Evolutionary conservation across 2,113 vertebrate genomes (phyloP).

Genomic region (Scomber japonicus): DNA sequence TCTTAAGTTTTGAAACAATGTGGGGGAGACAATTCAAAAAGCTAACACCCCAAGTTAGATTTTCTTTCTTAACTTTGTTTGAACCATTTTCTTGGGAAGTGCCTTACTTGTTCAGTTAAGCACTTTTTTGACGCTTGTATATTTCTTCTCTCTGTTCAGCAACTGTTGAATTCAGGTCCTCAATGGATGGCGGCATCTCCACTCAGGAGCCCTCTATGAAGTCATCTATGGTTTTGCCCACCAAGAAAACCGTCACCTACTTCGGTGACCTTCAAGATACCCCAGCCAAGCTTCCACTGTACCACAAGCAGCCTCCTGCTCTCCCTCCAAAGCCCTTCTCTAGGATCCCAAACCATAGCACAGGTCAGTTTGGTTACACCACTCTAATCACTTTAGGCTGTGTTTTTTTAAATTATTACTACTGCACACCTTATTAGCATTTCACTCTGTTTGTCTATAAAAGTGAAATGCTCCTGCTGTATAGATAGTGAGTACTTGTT

Average conservation of each 20-base stretch:
- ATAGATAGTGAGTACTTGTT: constrained; percentile 5
- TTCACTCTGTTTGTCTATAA: background rate
- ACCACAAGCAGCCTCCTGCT: constrained; percentile 98
- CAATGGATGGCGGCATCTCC: constrained; percentile 89
- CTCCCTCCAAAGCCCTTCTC: constrained; percentile 98
- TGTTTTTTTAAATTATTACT: background rate
- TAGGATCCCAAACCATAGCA: constrained; percentile 95
- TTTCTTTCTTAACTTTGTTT: constrained; percentile 38
- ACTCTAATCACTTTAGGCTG: background rate
- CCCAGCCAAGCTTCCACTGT: constrained; percentile 92
- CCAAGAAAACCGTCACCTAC: constrained; percentile 93
- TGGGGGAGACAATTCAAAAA: too few species aligned
- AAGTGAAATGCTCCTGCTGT: background rate
- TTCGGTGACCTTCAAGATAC: constrained; percentile 93
- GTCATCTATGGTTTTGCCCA: constrained; percentile 90
- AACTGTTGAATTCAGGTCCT: constrained; percentile 92
- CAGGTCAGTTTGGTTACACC: constrained; percentile 86
- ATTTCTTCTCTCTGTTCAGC: constrained; percentile 84
- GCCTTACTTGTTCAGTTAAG: background rate
- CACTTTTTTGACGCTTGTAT: background rate
- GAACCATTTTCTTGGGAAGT: background rate
- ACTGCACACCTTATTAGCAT: background rate
- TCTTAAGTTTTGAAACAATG: too few species aligned
- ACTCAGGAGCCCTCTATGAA: constrained; percentile 94
- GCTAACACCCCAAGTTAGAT: background rate